Base-by-base conservation (phyloP, 2,888 invertebrate genomes). In the Drosophila barbarae region DNA sequence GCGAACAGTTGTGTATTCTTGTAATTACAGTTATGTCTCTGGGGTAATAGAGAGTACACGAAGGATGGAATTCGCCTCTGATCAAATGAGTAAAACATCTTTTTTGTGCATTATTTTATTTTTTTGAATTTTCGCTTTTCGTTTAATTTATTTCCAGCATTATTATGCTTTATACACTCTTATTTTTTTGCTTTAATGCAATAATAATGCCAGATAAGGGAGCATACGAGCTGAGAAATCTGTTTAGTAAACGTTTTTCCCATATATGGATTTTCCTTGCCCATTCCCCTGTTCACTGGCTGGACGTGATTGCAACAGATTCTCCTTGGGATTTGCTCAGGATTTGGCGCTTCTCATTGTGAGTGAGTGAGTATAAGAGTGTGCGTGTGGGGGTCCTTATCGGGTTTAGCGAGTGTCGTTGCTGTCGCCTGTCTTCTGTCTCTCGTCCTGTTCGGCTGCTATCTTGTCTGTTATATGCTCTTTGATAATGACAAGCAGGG, bases 21-120 rank as follows among this genome's bases (percentile, higher is more conserved):
- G 78, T 80, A 84, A 80, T 80, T 80, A 80, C 82, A 80, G 84
- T 81, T 78, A 81, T 84, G 84, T 84, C 84, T 81, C 82, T 77
- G 78, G 84, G 84, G 84, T 76, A 81, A 69, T 69, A 44, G 38
- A 63, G 58, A 71, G 71, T 69, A 47, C 30, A 13, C 49, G 64
- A 58, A 52, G 30, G 23, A 21, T 38, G 42, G 61, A 44, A 66
- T n/a, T 36, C 32, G 49, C 46, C 34, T 28, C 54, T 66, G 63
- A 63, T 63, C 66, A 55, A 65, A 82, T 79, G 72, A 74, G 70
- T 74, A 69, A 67, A 76, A 71, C 69, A 65, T 72, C 5, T 76
- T 82, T 44, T 23, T n/a, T 23, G 12, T 13, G 36, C 42, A 34
- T 39, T 58, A 12, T 34, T 34, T 30, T 26, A 8, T 35, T 21